Evolutionary conservation across 2,888 invertebrate genomes (phyloP), one percentile per base, ranked within the genome.

Genomic region (Aleiodes alternator): DNA sequence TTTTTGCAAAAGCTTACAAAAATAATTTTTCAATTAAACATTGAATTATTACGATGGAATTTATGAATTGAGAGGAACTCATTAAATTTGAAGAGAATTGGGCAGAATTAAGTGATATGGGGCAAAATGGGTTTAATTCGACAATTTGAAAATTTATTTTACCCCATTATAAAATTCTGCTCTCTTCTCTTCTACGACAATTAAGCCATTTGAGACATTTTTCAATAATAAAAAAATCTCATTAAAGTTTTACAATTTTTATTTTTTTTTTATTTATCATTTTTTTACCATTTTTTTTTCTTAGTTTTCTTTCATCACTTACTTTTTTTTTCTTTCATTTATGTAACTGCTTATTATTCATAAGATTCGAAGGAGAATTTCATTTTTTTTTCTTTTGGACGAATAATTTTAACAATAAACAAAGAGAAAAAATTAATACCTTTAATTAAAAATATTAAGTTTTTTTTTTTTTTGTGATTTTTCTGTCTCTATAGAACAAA

Each of bases 171-270:
- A 43, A 8, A 8, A 43, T 43, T 43, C 9, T 43, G 43, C 43
- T 8, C 43, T 11, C 1, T 8, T 11, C 43, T 6, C 43, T 11
- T 9, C 9, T 3, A 43, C 43, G 43, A 3, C 9, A 43, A 43
- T 43, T 9, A 43, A 43, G 11, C 43, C 7, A 43, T 11, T 43
- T 43, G 14, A n/a, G 3, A 14, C 3, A 55, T 55, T 55, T 55
- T 16, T 11, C 23, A n/a, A 59, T 11, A n/a, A n/a, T 29, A 55
- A 56, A 69, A 55, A 69, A 34, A 53, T 55, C 9, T 43, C 57
- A 71, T 71, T 31, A 50, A 59, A 59, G 59, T 71, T 71, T 71
- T 59, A 71, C 71, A 71, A 59, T 72, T 72, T 72, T 61, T 72
- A 38, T 55, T 57, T 43, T 43, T 43, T 43, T 43, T 43, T 43